phyloP scores from a whole-genome alignment of 2,888 invertebrate genomes.

The Nomada fabriciana region DNA sequence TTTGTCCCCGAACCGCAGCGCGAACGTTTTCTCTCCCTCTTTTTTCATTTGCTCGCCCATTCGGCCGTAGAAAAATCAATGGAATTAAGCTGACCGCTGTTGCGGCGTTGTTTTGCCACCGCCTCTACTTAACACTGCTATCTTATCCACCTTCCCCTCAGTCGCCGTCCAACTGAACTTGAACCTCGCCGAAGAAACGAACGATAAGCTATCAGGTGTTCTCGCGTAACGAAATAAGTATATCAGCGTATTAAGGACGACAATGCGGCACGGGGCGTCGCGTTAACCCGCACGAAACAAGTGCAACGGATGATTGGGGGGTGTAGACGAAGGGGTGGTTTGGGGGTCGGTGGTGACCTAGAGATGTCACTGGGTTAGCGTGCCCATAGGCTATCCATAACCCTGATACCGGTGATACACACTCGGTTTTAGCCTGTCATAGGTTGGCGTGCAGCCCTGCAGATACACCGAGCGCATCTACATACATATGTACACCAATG shows the following conservation, averaged over 20 bases:
- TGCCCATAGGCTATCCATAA: conserved; percentile 82
- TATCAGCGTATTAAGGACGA: too few relatives aligned
- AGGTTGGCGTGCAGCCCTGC: conserved; percentile 61
- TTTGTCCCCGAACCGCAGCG: neutral
- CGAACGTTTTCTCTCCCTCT: neutral
- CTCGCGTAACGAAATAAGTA: too few relatives aligned
- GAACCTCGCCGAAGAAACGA: too few relatives aligned
- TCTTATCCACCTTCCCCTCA: neutral
- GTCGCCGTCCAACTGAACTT: too few relatives aligned
- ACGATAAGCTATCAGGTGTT: too few relatives aligned
- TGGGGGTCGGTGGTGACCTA: conserved; percentile 77
- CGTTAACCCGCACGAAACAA: neutral
- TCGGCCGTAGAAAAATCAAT: neutral
- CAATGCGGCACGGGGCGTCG: neutral
- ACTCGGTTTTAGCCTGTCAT: conserved; percentile 64
- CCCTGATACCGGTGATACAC: conserved; percentile 77
- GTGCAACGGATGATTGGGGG: neutral
- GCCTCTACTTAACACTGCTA: too few relatives aligned
- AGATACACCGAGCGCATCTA: conserved; percentile 47
- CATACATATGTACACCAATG: conserved; percentile 57
- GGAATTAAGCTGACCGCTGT: neutral
- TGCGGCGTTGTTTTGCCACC: too few relatives aligned
- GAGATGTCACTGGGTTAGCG: conserved; percentile 83
- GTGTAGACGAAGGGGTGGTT: conserved; percentile 11
- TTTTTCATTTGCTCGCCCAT: neutral